A percentile compares a stretch with the other conserved stretches of the same genome.
phyloP scores from a whole-genome alignment of 64 coral and sea anemone genomes.

The Stichodactyla mertensii region DNA sequence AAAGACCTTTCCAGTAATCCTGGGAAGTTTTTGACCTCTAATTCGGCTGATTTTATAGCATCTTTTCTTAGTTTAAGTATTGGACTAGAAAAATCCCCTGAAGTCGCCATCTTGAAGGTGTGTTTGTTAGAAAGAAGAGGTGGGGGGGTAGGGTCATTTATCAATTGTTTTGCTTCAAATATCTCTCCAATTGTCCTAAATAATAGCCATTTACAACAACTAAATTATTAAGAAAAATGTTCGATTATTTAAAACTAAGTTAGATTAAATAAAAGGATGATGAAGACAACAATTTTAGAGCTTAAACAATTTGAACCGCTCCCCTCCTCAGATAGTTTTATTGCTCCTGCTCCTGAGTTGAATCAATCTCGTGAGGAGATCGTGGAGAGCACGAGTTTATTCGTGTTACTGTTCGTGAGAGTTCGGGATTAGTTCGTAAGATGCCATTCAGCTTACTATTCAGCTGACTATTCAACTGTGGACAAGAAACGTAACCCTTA shows the following conservation, averaged over 20 bases:
- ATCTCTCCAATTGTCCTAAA: background rate
- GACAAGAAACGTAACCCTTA: background rate
- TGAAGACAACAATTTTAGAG: background rate
- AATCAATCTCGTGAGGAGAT: background rate
- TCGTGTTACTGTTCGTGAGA: background rate
- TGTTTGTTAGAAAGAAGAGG: background rate
- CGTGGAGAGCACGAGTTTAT: background rate
- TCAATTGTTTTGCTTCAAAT: background rate
- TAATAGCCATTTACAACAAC: background rate
- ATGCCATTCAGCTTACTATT: background rate
- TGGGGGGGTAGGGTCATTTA: background rate
- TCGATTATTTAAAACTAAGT: background rate
- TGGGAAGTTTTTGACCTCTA: conserved; percentile 27
- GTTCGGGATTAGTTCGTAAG: background rate
- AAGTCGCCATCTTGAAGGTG: conserved; percentile 23
- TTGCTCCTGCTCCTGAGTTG: background rate
- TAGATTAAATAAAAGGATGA: background rate
- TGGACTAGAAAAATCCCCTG: background rate
- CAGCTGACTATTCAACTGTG: background rate
- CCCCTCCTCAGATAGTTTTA: background rate
- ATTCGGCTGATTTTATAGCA: conserved; percentile 16
- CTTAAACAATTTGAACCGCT: background rate
- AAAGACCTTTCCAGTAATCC: conserved; percentile 40
- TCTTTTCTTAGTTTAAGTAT: conserved; percentile 21
- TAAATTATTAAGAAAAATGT: background rate